Evolutionary conservation across 2,797 vertebrate species (phyloP).

Genomic region (Pangasius sanitwongsei): DNA sequence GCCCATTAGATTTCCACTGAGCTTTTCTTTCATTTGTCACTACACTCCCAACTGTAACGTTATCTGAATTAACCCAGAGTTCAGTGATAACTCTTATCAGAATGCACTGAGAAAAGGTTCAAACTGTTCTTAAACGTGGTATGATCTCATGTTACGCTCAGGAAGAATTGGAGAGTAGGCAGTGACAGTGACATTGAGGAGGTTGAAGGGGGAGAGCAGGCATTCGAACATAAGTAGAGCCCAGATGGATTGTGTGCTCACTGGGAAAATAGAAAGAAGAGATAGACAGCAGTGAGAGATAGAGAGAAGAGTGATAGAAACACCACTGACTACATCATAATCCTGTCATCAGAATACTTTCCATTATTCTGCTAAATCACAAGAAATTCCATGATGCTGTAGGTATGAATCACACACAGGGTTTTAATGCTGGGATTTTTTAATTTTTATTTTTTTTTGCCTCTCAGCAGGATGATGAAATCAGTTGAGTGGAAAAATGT

Average conservation of each 20-base stretch:
- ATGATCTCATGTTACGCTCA: background rate
- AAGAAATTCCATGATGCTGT: background rate
- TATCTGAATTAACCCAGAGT: background rate
- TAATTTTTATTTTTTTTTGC: background rate
- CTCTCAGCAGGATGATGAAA: background rate
- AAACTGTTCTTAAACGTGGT: background rate
- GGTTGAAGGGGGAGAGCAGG: background rate
- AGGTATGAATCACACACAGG: background rate
- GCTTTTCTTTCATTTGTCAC: background rate
- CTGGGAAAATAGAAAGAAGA: background rate
- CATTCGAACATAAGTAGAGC: background rate
- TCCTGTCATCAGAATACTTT: background rate
- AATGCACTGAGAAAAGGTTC: background rate
- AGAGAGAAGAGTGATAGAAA: background rate
- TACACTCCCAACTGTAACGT: background rate
- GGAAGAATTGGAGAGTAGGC: background rate
- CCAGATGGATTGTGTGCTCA: background rate
- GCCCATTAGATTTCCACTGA: background rate
- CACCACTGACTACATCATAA: background rate
- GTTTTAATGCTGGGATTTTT: background rate
- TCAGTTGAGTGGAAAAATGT: background rate
- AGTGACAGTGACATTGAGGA: background rate
- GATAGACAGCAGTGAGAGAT: background rate
- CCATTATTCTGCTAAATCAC: background rate
- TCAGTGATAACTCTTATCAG: background rate